Evolutionary conservation across 1,140 invertebrate genomes (phyloP), one percentile per base, ranked within the genome.

Genomic region (Drosophila nannoptera): DNA sequence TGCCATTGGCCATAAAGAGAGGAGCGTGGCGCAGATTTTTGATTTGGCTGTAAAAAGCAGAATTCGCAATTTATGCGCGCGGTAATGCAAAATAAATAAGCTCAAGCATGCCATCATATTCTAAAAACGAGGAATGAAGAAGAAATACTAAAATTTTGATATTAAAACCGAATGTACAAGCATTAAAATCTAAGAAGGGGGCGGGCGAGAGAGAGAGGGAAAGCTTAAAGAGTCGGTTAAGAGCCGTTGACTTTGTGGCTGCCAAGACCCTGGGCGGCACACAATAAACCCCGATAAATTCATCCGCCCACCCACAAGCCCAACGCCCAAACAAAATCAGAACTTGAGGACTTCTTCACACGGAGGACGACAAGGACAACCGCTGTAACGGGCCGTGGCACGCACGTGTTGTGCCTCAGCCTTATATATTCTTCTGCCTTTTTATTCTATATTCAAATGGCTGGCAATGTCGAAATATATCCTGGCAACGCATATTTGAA

Each of bases 241-340:
- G 22, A 22, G 22, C 22, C 22, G 3, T 22, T 22, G 22, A 22
- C 22, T 22, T 22, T 22, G 22, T 3, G 22, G 22, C 22, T 86
- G 81, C 70, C 77, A 84, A 86, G 67, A 63, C 33, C 40, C 29
- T 54, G 52, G 71, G 81, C 60, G 81, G 86, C 81, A 77, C 81
- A 81, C 81, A 86, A 86, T 86, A 86, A 86, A 84, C 77, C 73
- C 81, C 76, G 67, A 77, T 81, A 84, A 84, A 84, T 84, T n/a
- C n/a, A n/a, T n/a, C 81, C 80, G 43, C 70, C 22, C 22, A 22
- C 22, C 22, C 22, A 22, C n/a, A n/a, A n/a, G n/a, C n/a, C n/a
- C n/a, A n/a, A 2, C 22, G 22, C 22, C 22, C 1, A 22, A 22
- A 70, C 56, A 68, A 77, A 86, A 86, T 86, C 81, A 86, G 73